phyloP scores from a whole-genome alignment of 2,797 vertebrate genomes.

The Schizopygopsis pylzovi region DNA sequence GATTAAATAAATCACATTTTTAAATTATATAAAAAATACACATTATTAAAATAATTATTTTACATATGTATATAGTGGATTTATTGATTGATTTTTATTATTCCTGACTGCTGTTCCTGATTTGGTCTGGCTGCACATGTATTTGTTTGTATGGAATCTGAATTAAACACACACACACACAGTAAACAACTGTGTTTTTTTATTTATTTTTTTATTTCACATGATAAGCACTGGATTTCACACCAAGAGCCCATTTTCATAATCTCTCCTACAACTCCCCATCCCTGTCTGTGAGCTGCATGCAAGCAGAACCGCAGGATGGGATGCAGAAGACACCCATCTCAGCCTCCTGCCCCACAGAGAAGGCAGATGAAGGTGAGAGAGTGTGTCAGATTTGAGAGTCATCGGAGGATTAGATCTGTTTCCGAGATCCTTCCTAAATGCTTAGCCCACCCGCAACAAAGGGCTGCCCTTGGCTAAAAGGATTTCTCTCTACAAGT shows the following conservation, averaged over 20 bases:
- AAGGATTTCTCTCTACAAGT: slow-evolving; percentile 72
- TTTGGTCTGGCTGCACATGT: no score
- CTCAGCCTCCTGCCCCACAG: slow-evolving; percentile 2
- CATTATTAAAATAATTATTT: no score
- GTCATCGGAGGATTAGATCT: slow-evolving; percentile 12
- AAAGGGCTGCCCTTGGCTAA: slow-evolving; percentile 63
- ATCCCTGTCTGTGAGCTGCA: not conserved
- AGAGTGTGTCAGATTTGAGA: slow-evolving; percentile 65
- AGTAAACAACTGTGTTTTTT: no score
- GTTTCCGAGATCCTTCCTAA: slow-evolving; percentile 59
- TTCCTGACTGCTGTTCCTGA: no score
- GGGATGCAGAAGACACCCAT: not conserved
- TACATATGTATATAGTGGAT: no score
- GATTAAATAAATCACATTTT: no score
- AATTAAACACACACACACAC: no score
- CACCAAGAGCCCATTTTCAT: not conserved
- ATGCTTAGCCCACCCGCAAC: slow-evolving; percentile 63
- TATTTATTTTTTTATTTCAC: not conserved
- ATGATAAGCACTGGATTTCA: not conserved
- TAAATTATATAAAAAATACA: no score
- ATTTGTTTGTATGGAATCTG: no score
- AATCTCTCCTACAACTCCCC: not conserved
- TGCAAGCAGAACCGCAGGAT: not conserved
- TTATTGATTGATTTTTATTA: no score
- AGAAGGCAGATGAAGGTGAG: slow-evolving; percentile 50